phyloP scores from a whole-genome alignment of 1,140 invertebrate species.

The Daktulosphaira vitifoliae region DNA sequence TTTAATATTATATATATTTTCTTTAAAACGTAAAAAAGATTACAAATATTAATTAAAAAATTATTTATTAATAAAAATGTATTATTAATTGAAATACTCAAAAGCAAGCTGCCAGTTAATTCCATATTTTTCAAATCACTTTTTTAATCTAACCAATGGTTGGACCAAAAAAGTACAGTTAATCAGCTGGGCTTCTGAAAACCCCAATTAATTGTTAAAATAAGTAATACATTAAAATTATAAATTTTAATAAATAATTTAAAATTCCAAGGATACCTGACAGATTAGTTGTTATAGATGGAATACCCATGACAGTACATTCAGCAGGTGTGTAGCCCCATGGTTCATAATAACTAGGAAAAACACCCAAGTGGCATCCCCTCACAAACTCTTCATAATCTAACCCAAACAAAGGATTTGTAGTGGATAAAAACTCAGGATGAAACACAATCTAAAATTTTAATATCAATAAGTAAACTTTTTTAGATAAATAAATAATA shows the following conservation, averaged over 20 bases:
- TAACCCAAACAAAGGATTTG: constrained; percentile 94
- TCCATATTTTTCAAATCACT: too few species aligned
- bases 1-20: neutral
- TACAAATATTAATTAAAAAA: neutral
- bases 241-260: neutral
- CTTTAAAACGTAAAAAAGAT: neutral
- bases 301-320: constrained; percentile 99
- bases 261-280: constrained; percentile 63
- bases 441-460: constrained; percentile 84
- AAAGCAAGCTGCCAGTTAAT: too few species aligned
- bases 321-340: constrained; percentile 99
- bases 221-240: too few species aligned
- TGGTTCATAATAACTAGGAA: constrained; percentile 98
- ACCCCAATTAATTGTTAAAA: too few species aligned
- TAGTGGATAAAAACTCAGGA: constrained; percentile 96
- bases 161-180: too few species aligned
- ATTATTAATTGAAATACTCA: neutral
- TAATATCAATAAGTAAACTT: constrained; percentile 22
- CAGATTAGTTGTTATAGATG: constrained; percentile 93
- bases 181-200: too few species aligned
- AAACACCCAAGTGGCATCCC: constrained; percentile 97
- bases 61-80: neutral
- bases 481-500: constrained; percentile 1
- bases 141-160: too few species aligned
- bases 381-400: constrained; percentile 99